Evolutionary conservation across 2,888 invertebrate species (phyloP).

Genomic region (Baccha elongata): DNA sequence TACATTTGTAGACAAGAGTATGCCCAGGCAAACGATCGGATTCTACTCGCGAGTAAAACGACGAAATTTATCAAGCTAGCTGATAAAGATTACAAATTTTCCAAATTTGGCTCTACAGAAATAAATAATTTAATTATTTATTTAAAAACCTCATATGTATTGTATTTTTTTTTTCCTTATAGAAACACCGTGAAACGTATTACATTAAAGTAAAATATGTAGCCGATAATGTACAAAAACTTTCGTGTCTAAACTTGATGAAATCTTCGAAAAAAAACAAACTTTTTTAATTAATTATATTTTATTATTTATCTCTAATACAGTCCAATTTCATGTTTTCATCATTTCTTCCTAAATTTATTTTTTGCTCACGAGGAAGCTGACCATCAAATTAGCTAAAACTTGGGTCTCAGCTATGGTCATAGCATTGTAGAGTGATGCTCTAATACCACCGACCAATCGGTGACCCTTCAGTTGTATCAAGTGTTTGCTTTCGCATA

Average conservation of each 20-base stretch:
- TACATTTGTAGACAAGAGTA: no score
- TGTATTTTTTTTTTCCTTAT: neutral
- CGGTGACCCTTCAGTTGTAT: conserved; percentile 97
- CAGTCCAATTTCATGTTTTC: conserved; percentile 32
- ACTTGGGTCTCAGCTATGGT: conserved; percentile 89
- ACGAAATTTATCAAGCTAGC: conserved; percentile 91
- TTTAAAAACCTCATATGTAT: no score
- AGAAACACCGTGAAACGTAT: conserved; percentile 85
- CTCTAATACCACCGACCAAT: conserved; percentile 97
- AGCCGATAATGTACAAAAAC: conserved; percentile 84
- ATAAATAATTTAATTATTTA: conserved; percentile 75
- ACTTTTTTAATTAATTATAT: conserved; percentile 72
- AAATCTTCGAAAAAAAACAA: conserved; percentile 82
- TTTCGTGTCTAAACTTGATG: conserved; percentile 85
- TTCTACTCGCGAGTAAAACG: conserved; percentile 83
- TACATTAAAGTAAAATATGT: conserved; percentile 88
- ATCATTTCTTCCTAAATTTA: conserved; percentile 67
- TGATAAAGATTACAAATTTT: conserved; percentile 91
- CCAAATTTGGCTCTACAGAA: conserved; percentile 85
- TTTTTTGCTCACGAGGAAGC: conserved; percentile 86
- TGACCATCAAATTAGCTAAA: conserved; percentile 92
- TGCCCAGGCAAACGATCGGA: no score
- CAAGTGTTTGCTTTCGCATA: conserved; percentile 90
- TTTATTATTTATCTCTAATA: conserved; percentile 37
- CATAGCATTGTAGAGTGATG: conserved; percentile 97